A percentile compares a stretch with the other conserved stretches of the same genome.
phyloP scores from a whole-genome alignment of 2,113 vertebrate genomes.

The Nothocercus nigrocapillus region DNA sequence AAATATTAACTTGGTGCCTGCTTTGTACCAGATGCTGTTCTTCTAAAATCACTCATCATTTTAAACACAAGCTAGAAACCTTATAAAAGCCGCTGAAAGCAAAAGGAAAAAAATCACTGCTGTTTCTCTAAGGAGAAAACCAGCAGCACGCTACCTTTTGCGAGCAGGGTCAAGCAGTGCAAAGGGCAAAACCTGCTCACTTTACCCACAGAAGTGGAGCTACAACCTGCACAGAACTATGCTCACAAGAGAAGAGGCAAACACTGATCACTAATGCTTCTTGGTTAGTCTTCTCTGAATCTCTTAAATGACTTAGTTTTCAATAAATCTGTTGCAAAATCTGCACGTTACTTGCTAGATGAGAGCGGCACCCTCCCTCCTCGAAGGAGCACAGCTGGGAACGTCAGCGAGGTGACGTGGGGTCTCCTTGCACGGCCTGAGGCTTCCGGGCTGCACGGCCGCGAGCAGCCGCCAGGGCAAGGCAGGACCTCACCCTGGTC shows the following conservation, averaged over 20 bases:
- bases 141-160: background rate
- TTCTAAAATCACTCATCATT: background rate
- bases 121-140: background rate
- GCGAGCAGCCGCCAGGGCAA: background rate
- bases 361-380: background rate
- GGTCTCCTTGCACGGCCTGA: background rate
- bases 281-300: background rate
- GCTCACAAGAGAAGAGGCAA: background rate
- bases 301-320: background rate
- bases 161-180: background rate
- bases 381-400: background rate
- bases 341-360: background rate
- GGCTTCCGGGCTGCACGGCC: background rate
- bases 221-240: background rate
- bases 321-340: background rate
- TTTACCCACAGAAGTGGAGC: background rate
- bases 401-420: background rate
- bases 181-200: background rate
- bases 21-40: background rate
- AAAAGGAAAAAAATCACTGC: background rate
- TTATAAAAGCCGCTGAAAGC: background rate
- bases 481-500: background rate
- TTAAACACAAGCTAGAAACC: background rate
- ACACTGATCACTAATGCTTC: background rate
- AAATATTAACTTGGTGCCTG: background rate